Evolutionary conservation across 2,113 vertebrate genomes (phyloP).

Genomic region (Mormyrus lacerda): DNA sequence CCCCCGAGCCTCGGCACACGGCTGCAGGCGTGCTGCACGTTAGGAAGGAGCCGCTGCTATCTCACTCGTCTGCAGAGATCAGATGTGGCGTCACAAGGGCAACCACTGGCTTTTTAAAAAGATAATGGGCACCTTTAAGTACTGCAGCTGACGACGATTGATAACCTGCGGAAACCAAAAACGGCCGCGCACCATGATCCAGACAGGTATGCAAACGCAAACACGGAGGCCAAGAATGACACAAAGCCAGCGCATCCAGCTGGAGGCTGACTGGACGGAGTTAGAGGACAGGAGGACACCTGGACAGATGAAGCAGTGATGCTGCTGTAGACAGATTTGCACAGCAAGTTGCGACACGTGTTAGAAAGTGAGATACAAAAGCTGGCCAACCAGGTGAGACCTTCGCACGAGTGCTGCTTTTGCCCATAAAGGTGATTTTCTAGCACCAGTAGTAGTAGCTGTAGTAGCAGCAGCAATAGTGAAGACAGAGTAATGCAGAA

Average conservation of each 20-base stretch:
- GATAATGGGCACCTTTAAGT: not conserved
- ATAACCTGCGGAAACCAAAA: not conserved
- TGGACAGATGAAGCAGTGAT: not conserved
- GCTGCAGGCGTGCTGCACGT: not conserved
- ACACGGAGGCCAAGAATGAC: not conserved
- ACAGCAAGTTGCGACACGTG: not conserved
- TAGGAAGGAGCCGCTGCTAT: not conserved
- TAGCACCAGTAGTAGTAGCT: not conserved
- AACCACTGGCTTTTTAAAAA: not conserved
- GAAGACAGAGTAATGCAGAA: not conserved
- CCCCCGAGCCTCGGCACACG: not conserved
- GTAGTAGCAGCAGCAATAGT: not conserved
- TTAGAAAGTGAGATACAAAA: not conserved
- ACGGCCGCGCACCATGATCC: not conserved
- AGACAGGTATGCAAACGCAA: not conserved
- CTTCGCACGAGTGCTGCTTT: not conserved
- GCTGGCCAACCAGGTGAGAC: not conserved
- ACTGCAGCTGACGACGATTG: not conserved
- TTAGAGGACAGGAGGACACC: not conserved
- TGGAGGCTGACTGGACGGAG: not conserved
- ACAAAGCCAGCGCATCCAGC: not conserved
- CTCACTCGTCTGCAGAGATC: not conserved
- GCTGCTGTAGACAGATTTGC: not conserved
- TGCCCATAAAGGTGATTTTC: not conserved
- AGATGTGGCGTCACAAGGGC: not conserved